phyloP scores from a whole-genome alignment of 1,140 invertebrate genomes.

The Drosophila nigromelanica region DNA sequence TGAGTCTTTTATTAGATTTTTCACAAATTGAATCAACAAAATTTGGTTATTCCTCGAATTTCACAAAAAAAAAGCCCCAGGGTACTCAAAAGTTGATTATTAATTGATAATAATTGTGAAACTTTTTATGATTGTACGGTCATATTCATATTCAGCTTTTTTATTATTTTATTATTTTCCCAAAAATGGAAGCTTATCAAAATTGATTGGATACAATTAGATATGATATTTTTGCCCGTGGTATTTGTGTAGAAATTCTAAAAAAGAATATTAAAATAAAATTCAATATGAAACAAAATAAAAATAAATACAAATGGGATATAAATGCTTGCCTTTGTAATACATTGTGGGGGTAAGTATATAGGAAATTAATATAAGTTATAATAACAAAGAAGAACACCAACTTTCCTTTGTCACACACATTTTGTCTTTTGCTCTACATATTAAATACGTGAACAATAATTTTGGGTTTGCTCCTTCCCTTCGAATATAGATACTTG shows the following conservation, averaged over 20 bases:
- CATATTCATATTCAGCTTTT: neutral
- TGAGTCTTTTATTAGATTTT: neutral
- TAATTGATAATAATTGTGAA: conserved; percentile 14
- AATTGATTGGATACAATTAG: neutral
- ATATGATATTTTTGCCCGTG: no score
- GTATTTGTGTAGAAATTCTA: neutral
- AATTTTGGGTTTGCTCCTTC: neutral
- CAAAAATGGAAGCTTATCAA: conserved; percentile 30
- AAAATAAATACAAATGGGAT: no score
- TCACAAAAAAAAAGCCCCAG: neutral
- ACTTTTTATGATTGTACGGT: conserved; percentile 14
- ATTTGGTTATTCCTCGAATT: conserved; percentile 4
- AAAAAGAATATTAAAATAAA: neutral
- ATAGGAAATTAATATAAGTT: no score
- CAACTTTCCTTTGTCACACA: no score
- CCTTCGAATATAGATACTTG: conserved; percentile 1
- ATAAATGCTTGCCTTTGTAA: no score
- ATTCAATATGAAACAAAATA: neutral
- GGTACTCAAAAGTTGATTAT: neutral
- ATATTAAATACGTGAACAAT: neutral
- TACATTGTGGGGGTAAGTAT: no score
- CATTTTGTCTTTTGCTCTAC: neutral
- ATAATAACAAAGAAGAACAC: no score
- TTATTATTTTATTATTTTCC: conserved; percentile 21
- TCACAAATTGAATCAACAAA: conserved; percentile 19